A percentile compares a stretch with the other conserved stretches of the same genome.
Evolutionary conservation across 2,797 vertebrate species (phyloP).

Genomic region (Tapirus indicus): DNA sequence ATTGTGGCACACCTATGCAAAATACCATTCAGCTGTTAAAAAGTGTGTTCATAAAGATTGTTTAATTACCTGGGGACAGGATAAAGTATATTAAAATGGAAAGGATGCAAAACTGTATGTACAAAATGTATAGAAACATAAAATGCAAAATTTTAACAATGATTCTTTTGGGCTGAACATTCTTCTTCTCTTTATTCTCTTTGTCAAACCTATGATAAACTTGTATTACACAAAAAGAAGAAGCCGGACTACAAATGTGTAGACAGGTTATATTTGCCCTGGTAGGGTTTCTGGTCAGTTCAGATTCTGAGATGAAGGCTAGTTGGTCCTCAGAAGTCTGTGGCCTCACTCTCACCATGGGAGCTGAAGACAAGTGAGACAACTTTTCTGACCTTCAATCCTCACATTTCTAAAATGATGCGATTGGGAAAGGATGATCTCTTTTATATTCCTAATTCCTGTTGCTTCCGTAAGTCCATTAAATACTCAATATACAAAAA

Average conservation of each 20-base stretch:
- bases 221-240: background rate
- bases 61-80: constrained; percentile 11
- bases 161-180: background rate
- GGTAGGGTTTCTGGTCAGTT: background rate
- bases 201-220: background rate
- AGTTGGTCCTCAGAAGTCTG: background rate
- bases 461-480: background rate
- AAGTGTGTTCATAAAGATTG: background rate
- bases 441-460: background rate
- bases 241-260: background rate
- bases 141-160: background rate
- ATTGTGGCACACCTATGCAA: background rate
- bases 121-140: background rate
- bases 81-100: background rate
- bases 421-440: background rate
- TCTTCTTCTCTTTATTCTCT: background rate
- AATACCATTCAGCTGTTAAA: background rate
- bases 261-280: background rate
- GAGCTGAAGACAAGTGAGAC: background rate
- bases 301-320: background rate
- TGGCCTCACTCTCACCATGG: background rate
- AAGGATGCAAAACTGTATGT: background rate
- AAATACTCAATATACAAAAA: background rate
- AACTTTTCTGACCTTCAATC: background rate
- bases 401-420: background rate